Evolutionary conservation across 2,888 invertebrate genomes (phyloP), one percentile per base, ranked within the genome.

Genomic region (Pecten maximus): DNA sequence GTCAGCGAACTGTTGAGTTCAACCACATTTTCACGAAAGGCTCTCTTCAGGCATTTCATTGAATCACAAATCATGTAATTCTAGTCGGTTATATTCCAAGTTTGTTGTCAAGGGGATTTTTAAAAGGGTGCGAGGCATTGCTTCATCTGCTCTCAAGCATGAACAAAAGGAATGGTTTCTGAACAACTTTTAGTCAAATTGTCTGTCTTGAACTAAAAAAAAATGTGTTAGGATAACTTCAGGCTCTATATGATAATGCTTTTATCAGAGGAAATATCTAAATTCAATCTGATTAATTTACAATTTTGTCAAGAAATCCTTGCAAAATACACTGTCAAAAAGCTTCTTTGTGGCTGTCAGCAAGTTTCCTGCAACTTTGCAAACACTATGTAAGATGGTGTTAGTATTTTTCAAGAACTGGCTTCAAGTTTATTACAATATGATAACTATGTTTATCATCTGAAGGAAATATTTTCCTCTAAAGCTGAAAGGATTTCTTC

Each of bases 151-250:
- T 23, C 23, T n/a, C 54, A 54, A 23, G 54, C 54, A n/a, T 54
- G 23, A 54, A 54, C 54, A 54, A 54, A n/a, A 6, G 54, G 23
- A 54, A 54, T 54, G 54, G 54, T 54, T 54, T 54, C 54, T 1
- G 54, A 54, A 19, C 54, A 8, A 19, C 1, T 54, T 54, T 54
- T 54, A 54, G 23, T 54, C 23, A n/a, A 54, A 54, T 54, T 54
- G 54, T 54, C 54, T 54, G 54, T 54, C 54, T 54, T 54, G n/a
- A n/a, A 54, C 19, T 54, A 54, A 54, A 54, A 54, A 54, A 54
- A 19, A 3, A 8, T 50, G 19, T n/a, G 19, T 54, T 54, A 15
- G 23, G 54, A n/a, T 54, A n/a, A 23, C 54, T n/a, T 54, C 0
- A 8, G 54, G 54, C 54, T 23, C 19, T 54, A 54, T 54, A 54